phyloP scores from a whole-genome alignment of 2,888 invertebrate species.

The Agrotis clavis region DNA sequence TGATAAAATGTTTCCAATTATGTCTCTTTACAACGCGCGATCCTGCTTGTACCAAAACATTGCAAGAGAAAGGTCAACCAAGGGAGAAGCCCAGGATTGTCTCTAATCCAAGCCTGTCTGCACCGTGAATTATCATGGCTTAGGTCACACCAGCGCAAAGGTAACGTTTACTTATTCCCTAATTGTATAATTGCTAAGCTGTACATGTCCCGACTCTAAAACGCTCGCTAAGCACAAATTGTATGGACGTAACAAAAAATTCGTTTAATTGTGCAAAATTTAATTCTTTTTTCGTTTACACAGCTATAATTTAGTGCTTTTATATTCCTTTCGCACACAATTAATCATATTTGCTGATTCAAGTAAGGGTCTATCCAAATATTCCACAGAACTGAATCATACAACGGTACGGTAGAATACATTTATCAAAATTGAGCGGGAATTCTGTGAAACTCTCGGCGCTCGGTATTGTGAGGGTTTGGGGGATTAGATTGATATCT shows the following conservation, averaged over 20 bases:
- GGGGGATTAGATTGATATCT: constrained; percentile 59
- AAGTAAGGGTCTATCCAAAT: constrained; percentile 17
- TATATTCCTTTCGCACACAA: constrained; percentile 2
- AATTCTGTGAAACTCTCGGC: constrained; percentile 44
- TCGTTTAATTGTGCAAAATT: background rate
- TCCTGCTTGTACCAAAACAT: no score
- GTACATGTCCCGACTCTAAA: constrained; percentile 24
- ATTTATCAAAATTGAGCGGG: constrained; percentile 50
- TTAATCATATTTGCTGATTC: constrained; percentile 24
- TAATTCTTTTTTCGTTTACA: background rate
- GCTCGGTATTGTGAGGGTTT: constrained; percentile 38
- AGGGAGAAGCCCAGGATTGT: constrained; percentile 25
- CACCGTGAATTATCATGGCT: constrained; percentile 39
- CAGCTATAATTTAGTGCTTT: background rate
- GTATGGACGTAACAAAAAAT: constrained; percentile 15
- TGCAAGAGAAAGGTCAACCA: constrained; percentile 42
- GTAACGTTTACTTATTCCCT: constrained; percentile 46
- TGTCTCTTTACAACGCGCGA: no score
- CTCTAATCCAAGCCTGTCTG: constrained; percentile 47
- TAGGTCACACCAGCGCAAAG: constrained; percentile 21
- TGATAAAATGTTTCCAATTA: no score
- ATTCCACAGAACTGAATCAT: constrained; percentile 26
- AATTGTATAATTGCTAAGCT: constrained; percentile 44
- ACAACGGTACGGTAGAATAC: constrained; percentile 23
- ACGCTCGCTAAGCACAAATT: constrained; percentile 14